Evolutionary conservation across 2,888 invertebrate genomes (phyloP), one percentile per base, ranked within the genome.

Genomic region (Pyrocoelia pectoralis): DNA sequence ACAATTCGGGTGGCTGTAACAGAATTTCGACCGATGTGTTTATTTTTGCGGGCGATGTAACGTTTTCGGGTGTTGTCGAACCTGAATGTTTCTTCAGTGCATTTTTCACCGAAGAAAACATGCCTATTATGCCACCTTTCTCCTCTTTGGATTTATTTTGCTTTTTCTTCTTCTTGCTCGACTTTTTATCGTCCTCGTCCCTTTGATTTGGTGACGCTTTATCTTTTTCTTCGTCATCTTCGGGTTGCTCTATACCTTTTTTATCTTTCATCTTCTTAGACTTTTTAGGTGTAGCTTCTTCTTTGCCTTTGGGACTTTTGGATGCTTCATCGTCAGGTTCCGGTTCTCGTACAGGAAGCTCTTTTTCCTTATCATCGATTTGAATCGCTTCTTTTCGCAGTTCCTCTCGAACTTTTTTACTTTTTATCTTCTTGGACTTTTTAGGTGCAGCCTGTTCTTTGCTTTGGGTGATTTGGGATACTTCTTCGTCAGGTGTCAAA

Each of bases 91-190:
- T 33, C 8, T 8, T 33, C 9, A 33, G n/a, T 8, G 65, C 75
- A 55, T 65, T 72, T 67, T 76, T 77, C 4, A 77, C 73, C 1
- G 75, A 74, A 12, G 74, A 71, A 4, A 77, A 56, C 28, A 77
- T 61, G 13, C 74, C 72, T 18, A 71, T 66, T 57, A 77, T 51
- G 4, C 72, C 71, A n/a, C 70, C 59, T 66, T 72, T 72, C 38
- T 71, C 68, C 2, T 70, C 62, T 17, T 69, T 70, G 4, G 63
- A 29, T 19, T 70, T 70, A 18, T 56, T 55, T 66, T 70, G 67
- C 54, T 66, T 52, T 18, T 65, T 63, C 1, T 66, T 14, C 52
- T 68, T 68, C 40, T 65, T 57, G 2, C 8, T 33, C 2, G 33
- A 33, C 8, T 33, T 33, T 33, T n/a, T 33, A 2, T 15, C 46